Conservation (phyloP, 2,888 invertebrate genomes). For the Cantharis nigra region DNA sequence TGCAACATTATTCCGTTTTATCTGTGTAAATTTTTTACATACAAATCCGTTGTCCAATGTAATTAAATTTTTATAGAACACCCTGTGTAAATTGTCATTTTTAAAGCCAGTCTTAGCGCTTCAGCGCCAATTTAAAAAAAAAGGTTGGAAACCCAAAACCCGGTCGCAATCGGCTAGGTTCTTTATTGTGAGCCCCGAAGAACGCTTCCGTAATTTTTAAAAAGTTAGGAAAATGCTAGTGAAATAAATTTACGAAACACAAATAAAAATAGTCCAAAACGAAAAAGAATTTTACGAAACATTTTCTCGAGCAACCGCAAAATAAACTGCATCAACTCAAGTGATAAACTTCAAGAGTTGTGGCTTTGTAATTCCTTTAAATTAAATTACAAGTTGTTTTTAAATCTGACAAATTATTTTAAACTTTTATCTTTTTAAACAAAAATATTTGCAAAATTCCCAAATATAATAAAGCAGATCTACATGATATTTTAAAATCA, state of each 20-base stretch:
- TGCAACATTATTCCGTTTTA: not conserved
- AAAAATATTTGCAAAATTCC: not conserved
- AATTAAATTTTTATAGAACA: not conserved
- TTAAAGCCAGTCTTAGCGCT: not conserved
- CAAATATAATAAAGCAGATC: not conserved
- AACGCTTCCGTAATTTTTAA: not conserved
- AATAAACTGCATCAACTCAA: constrained; percentile 22
- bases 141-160: not conserved
- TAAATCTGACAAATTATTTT: constrained; percentile 31
- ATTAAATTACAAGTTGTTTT: constrained; percentile 35
- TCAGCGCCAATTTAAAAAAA: not conserved
- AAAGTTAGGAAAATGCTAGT: not conserved
- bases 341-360: constrained; percentile 26
- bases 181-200: not conserved
- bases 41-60: not conserved
- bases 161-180: not conserved
- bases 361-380: constrained; percentile 34
- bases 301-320: constrained; percentile 16
- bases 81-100: not conserved
- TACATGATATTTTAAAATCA: too few relatives aligned
- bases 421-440: not conserved
- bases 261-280: not conserved
- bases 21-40: not conserved
- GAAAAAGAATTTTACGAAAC: not conserved
- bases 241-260: not conserved